Base-by-base conservation (phyloP, 2,888 invertebrate species). In the Nasonovia ribisnigri region DNA sequence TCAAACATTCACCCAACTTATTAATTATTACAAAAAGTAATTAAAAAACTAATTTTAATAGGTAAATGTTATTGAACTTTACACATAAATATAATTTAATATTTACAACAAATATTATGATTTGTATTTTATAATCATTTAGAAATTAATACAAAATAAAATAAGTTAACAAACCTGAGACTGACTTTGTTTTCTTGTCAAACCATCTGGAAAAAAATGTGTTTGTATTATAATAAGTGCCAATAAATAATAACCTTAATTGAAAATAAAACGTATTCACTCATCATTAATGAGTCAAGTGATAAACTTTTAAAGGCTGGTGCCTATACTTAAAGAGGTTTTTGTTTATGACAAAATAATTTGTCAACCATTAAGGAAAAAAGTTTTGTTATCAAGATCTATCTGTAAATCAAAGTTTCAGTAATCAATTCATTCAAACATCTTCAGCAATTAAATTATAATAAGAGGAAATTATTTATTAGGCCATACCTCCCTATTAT, bases 171-270 rank as follows among this genome's bases (percentile, higher is more conserved):
- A 86, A 84, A 93, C 93, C 93, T 93, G 93, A 29, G 93, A 93
- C 26, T 93, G 93, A 96, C 98, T 98, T 95, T 98, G 97, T 95
- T 98, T 98, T 95, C 98, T 97, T 92, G 98, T 98, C 96, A 98
- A 97, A 91, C 98, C 98, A 96, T 96, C 97, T 97, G 95, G 67
- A 96, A 96, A 90, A 95, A 94, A 95, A 92, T 6, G 57, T 94
- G 88, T 46, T 94, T 90, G 90, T 29, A 20, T 77, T 36, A 36
- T 20, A 77, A 77, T 77, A 94, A 0, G 26, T 46, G 26, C 77
- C 46, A 94, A 90, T 77, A 29, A 46, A 67, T 91, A 46, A 84
- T 13, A 88, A 16, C n/a, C 3, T 51, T 36, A 57, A 51, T n/a
- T 88, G 16, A 77, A 77, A 77, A 57, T 10, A 77, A 77, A 77